Base-by-base conservation (phyloP, 2,113 vertebrate species). In the Cebus imitator region DNA sequence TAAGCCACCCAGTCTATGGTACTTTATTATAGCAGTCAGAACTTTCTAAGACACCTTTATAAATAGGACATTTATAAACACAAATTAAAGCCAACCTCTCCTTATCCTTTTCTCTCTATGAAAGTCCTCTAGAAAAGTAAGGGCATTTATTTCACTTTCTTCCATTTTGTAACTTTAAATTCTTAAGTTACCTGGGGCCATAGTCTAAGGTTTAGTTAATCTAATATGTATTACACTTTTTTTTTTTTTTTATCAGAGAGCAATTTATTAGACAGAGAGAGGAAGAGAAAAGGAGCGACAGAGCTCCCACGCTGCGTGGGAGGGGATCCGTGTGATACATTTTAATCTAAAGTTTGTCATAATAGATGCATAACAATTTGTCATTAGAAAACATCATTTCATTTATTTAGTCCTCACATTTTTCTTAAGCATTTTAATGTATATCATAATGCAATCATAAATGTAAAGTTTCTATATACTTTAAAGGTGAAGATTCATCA, bases 371-470 rank as follows among this genome's bases (percentile, higher is more conserved):
- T 91, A 70, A 8, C 16, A 45, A 90, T 64, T 94, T 82, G 1
- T 78, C 68, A 93, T 55, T 48, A 27, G 43, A 83, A 94, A 88
- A 83, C 5, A 70, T 23, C 21, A 64, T 52, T 88, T 87, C 21
- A 70, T 66, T 81, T 94, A 81, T 73, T 87, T 85, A 79, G 58
- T 72, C 13, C 5, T 23, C 87, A 78, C 1, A 61, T 25, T 64
- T 93, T 96, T 84, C 45, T 93, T 52, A 66, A 94, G 23, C 35
- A 73, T 83, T 83, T 90, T 58, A 79, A 64, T 64, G 13, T 30
- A 64, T 64, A 64, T 64, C 27, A 64, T 30, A 48, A 80, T 91
- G 7, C 0, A 84, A 45, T 90, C 8, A 27, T 68, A 83, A 75
- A 90, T 70, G 4, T 76, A 92, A 96, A 76, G 6, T 61, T 94